Percentiles rank a stretch among this genome's conserved stretches.
These are phyloP conservation scores for Cololabis saira DNA, from an alignment of 2,113 vertebrate species.

Conservation along the genomic window DNA sequence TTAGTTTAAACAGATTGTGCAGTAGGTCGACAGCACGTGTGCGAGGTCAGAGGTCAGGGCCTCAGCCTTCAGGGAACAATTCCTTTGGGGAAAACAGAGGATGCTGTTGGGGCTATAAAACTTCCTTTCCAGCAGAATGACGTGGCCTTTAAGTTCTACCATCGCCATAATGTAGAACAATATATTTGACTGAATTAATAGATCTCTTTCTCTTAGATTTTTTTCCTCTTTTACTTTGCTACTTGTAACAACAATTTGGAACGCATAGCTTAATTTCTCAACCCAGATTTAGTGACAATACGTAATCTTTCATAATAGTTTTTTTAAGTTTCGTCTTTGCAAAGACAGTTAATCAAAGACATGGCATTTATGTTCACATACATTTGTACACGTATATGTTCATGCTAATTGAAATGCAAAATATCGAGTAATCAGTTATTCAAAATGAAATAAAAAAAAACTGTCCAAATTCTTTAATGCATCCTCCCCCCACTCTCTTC, in stretches of 20 bases:
- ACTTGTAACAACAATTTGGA: no score
- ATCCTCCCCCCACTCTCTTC: constrained; percentile 22
- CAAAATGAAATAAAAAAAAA: constrained; percentile 12
- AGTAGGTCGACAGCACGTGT: constrained; percentile 29
- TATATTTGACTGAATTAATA: neutral
- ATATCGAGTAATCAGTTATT: constrained; percentile 22
- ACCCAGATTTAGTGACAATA: no score
- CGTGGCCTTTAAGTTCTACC: constrained; percentile 9
- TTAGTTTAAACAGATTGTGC: constrained; percentile 29
- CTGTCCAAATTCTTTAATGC: constrained; percentile 23
- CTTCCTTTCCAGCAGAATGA: constrained; percentile 10
- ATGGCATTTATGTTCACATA: no score
- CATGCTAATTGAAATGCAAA: neutral
- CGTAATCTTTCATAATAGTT: no score
- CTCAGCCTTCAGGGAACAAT: constrained; percentile 36
- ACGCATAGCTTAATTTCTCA: no score
- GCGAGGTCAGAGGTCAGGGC: constrained; percentile 60
- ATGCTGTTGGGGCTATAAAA: constrained; percentile 40
- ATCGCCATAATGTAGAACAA: neutral
- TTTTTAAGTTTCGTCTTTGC: no score
- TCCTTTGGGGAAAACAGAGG: constrained; percentile 9
- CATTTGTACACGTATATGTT: neutral
- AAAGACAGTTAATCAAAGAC: no score
- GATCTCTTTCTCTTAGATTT: neutral
- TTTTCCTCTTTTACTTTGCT: no score